Conservation (phyloP, 2,113 vertebrate species). For the Ptilonorhynchus violaceus region DNA sequence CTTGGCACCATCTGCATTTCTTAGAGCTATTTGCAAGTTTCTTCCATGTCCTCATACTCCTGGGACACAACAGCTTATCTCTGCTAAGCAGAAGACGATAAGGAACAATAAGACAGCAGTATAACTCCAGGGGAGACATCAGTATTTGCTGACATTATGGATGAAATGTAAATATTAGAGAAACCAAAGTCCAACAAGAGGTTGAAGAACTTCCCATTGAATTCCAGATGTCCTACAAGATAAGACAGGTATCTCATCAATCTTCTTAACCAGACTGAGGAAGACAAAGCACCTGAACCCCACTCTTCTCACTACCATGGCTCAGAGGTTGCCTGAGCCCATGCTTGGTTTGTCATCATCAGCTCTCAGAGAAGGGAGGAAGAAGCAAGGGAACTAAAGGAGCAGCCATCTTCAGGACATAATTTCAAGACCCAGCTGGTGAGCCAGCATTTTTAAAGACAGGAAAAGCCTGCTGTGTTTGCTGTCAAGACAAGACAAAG, state of each 20-base stretch:
- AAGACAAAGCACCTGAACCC: not conserved
- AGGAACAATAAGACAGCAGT: not conserved
- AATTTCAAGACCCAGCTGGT: not conserved
- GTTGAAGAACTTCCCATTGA: not conserved
- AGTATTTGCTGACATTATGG: not conserved
- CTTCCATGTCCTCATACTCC: not conserved
- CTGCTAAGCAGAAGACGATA: not conserved
- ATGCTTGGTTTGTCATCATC: not conserved
- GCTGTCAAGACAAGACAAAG: not conserved
- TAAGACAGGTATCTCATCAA: not conserved
- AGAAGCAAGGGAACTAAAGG: not conserved
- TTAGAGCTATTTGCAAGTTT: not conserved
- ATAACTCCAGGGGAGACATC: not conserved
- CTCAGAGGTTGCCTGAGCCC: not conserved
- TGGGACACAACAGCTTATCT: conserved; percentile 36
- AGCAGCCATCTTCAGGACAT: not conserved
- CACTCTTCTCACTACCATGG: rapidly evolving
- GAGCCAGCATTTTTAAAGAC: not conserved
- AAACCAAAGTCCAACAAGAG: not conserved
- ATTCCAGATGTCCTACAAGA: not conserved
- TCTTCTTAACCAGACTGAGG: not conserved
- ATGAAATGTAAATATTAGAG: not conserved
- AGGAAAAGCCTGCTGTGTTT: not conserved
- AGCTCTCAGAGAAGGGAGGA: not conserved
- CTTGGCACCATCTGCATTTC: not conserved